Percentiles rank a stretch among this genome's conserved stretches.
Conservation (phyloP, 2,888 invertebrate species). For the Frankliniella fusca region DNA sequence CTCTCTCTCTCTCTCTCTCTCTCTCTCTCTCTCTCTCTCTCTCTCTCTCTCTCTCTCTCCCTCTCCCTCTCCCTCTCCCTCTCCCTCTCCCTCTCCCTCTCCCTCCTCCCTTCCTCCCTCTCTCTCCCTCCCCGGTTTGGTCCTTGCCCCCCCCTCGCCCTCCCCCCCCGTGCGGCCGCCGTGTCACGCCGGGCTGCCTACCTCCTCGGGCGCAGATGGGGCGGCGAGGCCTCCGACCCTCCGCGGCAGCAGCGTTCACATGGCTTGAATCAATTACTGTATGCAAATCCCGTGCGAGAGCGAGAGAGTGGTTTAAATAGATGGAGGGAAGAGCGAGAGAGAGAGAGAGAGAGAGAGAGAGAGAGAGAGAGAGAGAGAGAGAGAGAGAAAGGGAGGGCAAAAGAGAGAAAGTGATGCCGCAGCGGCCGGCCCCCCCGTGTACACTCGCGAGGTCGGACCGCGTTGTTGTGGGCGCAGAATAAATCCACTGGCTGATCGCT, state of each 20-base stretch:
- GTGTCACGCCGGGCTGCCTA: not conserved
- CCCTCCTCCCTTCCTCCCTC: too few species aligned
- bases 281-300: slow-evolving; percentile 1
- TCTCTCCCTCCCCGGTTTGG: too few species aligned
- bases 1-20: too few species aligned
- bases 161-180: not conserved
- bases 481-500: not conserved
- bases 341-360: not conserved
- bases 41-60: not conserved
- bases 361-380: not conserved
- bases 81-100: too few species aligned
- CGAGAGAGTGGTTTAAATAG: not conserved
- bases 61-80: not conserved
- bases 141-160: too few species aligned
- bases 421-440: too few species aligned
- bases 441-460: too few species aligned
- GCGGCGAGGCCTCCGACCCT: not conserved
- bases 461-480: not conserved
- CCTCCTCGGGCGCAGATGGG: not conserved
- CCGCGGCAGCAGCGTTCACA: not conserved
- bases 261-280: slow-evolving; percentile 6
- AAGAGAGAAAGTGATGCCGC: not conserved
- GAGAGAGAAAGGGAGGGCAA: not conserved
- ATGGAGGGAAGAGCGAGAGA: not conserved
- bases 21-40: not conserved